Percentiles rank a stretch among this genome's conserved stretches.
Evolutionary conservation across 2,797 vertebrate species (phyloP).

Genomic region (Coregonus suidteri): DNA sequence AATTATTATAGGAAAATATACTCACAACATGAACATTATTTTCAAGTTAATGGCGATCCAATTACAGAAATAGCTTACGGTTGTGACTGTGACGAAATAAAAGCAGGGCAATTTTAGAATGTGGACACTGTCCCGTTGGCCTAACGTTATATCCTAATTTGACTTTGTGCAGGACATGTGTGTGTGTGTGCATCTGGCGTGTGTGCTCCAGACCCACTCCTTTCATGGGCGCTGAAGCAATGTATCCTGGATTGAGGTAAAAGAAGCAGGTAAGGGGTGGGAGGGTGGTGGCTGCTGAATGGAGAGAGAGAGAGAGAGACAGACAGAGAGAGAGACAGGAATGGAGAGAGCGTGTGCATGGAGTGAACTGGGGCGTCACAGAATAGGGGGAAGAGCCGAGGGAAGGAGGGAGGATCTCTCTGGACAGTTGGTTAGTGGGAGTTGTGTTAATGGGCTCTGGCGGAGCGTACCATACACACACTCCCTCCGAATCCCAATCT

Average conservation of each 20-base stretch:
- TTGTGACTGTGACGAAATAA: too few relatives aligned
- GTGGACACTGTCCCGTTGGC: too few relatives aligned
- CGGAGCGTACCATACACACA: not conserved
- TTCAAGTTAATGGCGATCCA: too few relatives aligned
- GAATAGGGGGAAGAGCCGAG: slow-evolving; percentile 53
- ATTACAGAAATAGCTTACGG: too few relatives aligned
- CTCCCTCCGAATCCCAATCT: not conserved
- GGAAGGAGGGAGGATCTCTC: slow-evolving; percentile 21
- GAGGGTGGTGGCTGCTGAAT: slow-evolving; percentile 27
- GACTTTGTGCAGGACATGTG: too few relatives aligned
- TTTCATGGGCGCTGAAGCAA: slow-evolving; percentile 20
- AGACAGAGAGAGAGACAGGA: slow-evolving; percentile 23
- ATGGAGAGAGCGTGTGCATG: slow-evolving; percentile 65
- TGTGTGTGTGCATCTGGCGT: too few relatives aligned
- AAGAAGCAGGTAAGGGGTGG: slow-evolving; percentile 41
- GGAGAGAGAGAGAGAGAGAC: slow-evolving; percentile 29
- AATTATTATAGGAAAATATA: too few relatives aligned
- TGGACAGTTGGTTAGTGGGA: slow-evolving; percentile 7
- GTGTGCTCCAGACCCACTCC: not conserved
- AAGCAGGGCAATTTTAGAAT: too few relatives aligned
- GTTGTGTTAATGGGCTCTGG: not conserved
- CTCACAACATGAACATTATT: too few relatives aligned
- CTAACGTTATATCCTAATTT: too few relatives aligned
- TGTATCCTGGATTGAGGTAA: slow-evolving; percentile 15
- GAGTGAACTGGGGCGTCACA: slow-evolving; percentile 76